Percentiles rank a stretch among this genome's conserved stretches.
phyloP scores from a whole-genome alignment of 2,888 invertebrate genomes.

The Calliopum simillimum region DNA sequence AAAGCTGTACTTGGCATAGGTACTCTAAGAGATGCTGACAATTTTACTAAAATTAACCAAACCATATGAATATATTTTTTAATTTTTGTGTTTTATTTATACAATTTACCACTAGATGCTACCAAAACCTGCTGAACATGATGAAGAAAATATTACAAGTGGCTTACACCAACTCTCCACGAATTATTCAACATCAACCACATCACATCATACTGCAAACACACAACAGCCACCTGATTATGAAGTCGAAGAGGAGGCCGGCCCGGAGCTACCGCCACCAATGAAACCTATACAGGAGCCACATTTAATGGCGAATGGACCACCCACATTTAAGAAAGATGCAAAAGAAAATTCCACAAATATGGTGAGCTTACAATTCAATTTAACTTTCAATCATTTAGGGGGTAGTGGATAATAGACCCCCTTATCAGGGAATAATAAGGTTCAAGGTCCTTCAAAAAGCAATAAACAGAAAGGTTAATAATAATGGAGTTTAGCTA shows the following conservation, averaged over 20 bases:
- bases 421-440: no score
- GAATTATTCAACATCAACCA: slow-evolving; percentile 49
- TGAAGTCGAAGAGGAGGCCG: slow-evolving; percentile 80
- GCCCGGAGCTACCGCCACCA: slow-evolving; percentile 91
- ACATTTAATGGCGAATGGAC: slow-evolving; percentile 66
- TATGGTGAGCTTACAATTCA: slow-evolving; percentile 68
- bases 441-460: no score
- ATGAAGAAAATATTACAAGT: slow-evolving; percentile 57
- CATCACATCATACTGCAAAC: slow-evolving; percentile 66
- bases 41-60: no score
- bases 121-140: slow-evolving; percentile 67
- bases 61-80: slow-evolving; percentile 15
- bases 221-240: slow-evolving; percentile 54
- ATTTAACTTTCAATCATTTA: no score
- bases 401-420: no score
- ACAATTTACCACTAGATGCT: slow-evolving; percentile 49
- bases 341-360: slow-evolving; percentile 71
- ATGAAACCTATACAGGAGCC: slow-evolving; percentile 92
- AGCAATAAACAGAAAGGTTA: no score
- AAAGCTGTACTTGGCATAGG: no score
- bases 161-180: slow-evolving; percentile 45
- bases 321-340: slow-evolving; percentile 67
- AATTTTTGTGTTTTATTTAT: slow-evolving; percentile 38
- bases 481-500: no score
- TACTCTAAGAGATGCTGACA: no score